phyloP scores from a whole-genome alignment of 2,888 invertebrate species.

The Polymixis lichenea region DNA sequence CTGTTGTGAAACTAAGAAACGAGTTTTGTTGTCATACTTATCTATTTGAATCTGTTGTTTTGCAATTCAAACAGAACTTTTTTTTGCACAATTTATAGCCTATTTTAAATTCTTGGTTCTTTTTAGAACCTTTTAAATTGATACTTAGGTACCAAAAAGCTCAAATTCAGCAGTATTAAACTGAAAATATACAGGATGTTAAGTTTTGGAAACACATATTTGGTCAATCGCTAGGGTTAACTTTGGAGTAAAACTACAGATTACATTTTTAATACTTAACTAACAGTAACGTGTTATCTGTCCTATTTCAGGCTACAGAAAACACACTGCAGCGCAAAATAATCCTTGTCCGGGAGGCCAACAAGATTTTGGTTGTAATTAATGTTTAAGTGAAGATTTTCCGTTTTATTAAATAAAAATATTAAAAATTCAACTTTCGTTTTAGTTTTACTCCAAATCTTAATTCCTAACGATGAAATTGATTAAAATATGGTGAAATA shows the following conservation, averaged over 20 bases:
- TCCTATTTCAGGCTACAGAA: constrained; percentile 80
- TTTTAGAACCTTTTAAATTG: background rate
- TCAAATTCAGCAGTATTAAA: background rate
- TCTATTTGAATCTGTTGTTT: background rate
- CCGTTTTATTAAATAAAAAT: constrained; percentile 46
- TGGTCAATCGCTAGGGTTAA: background rate
- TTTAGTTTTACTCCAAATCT: constrained; percentile 75
- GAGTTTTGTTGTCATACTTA: constrained; percentile 7
- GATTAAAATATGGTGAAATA: background rate
- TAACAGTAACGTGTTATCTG: constrained; percentile 63
- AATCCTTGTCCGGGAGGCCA: constrained; percentile 70
- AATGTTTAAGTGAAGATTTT: constrained; percentile 43
- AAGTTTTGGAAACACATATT: background rate
- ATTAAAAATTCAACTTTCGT: background rate
- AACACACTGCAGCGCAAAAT: constrained; percentile 66
- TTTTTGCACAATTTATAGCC: background rate
- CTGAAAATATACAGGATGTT: background rate
- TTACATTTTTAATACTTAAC: constrained; percentile 38
- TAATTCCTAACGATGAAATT: constrained; percentile 10
- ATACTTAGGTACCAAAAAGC: background rate
- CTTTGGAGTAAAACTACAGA: constrained; percentile 71
- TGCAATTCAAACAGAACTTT: background rate
- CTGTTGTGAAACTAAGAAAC: background rate
- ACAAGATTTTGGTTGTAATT: constrained; percentile 67
- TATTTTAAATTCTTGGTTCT: background rate